phyloP scores from a whole-genome alignment of 23 tunicate genomes.

The Phallusia fumigata region DNA sequence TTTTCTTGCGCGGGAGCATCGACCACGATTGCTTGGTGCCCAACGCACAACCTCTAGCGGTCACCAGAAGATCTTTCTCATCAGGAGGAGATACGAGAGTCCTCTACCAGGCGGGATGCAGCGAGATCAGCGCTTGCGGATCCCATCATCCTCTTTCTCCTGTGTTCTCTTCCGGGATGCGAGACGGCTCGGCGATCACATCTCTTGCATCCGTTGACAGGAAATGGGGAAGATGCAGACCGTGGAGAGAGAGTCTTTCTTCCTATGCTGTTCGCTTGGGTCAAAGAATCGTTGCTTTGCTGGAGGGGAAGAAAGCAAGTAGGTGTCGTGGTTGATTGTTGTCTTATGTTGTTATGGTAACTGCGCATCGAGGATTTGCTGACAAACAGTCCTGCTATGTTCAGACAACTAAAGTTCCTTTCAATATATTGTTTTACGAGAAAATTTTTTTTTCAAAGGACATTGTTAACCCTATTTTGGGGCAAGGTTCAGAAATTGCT shows the following conservation, averaged over 20 bases:
- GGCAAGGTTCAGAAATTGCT: no score
- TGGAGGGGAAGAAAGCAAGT: slow-evolving; percentile 9
- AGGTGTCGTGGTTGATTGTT: background rate
- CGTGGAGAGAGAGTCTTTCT: background rate
- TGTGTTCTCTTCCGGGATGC: background rate
- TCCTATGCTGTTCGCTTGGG: background rate
- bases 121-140: background rate
- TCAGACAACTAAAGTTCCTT: no score
- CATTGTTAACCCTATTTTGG: no score
- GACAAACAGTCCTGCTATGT: no score
- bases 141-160: background rate
- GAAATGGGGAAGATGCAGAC: background rate
- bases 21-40: background rate
- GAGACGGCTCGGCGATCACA: background rate
- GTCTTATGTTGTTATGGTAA: no score
- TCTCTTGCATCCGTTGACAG: background rate
- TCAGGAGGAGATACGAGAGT: background rate
- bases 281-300: background rate
- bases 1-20: slow-evolving; percentile 7
- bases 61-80: background rate
- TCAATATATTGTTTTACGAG: no score
- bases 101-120: background rate
- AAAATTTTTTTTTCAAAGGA: no score
- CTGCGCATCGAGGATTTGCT: no score
- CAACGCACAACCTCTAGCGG: background rate